Percentiles rank a stretch among this genome's conserved stretches.
Evolutionary conservation across 2,113 vertebrate genomes (phyloP).

Genomic region (Nettapus auritus): DNA sequence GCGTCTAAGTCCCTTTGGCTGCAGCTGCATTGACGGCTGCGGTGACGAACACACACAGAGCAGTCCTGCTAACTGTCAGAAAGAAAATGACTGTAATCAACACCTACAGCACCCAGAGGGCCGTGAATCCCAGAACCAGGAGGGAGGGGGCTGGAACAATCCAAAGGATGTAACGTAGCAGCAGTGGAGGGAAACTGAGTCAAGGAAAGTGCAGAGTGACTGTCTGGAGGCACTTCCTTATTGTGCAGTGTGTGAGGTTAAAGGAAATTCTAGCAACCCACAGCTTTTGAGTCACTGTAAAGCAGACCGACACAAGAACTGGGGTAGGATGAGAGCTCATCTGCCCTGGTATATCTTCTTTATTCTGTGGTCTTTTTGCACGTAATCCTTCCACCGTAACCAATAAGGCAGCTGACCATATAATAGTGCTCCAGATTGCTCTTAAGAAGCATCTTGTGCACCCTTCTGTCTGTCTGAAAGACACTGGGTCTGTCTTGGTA

Average conservation of each 20-base stretch:
- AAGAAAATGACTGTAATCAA: background rate
- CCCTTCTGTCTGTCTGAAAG: background rate
- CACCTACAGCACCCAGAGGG: background rate
- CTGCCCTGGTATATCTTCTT: background rate
- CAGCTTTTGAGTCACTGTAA: background rate
- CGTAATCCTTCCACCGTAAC: rapidly evolving
- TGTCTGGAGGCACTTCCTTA: background rate
- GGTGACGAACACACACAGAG: background rate
- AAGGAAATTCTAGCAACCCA: background rate
- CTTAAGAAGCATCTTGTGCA: background rate
- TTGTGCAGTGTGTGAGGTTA: background rate
- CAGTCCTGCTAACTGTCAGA: background rate
- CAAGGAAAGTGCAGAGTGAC: background rate
- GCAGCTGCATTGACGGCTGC: rapidly evolving
- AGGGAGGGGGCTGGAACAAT: background rate
- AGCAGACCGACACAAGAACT: background rate
- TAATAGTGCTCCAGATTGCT: background rate
- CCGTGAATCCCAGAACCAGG: background rate
- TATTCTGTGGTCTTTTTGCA: background rate
- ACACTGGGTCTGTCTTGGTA: rapidly evolving
- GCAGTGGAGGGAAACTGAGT: background rate
- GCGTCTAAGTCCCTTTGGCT: background rate
- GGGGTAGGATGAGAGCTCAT: background rate
- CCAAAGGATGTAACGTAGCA: background rate
- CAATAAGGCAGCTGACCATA: background rate